A percentile compares a stretch with the other conserved stretches of the same genome.
Conservation (phyloP, 2,113 vertebrate species). For the Chaetorhynchus papuensis region DNA sequence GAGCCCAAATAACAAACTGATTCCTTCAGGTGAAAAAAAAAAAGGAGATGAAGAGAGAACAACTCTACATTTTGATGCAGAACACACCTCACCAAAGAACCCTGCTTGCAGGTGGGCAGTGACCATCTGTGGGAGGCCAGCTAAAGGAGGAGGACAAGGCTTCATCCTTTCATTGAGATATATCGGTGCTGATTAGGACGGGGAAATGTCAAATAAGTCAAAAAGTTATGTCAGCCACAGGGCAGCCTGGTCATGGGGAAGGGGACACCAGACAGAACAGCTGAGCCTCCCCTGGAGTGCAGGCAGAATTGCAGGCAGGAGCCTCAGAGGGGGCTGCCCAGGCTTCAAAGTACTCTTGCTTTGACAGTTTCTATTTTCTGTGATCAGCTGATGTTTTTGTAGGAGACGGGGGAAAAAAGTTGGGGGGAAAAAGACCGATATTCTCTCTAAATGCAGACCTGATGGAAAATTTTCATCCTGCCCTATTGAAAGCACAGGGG, state of each 20-base stretch:
- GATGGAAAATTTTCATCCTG: no score
- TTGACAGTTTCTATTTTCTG: no score
- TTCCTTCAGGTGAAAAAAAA: not conserved
- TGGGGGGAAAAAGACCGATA: no score
- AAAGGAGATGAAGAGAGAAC: not conserved
- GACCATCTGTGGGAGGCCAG: not conserved
- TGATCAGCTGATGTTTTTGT: no score
- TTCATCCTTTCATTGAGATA: not conserved
- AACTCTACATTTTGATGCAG: not conserved
- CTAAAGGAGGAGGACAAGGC: not conserved
- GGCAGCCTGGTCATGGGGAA: not conserved
- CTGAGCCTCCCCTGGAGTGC: not conserved
- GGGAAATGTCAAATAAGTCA: not conserved
- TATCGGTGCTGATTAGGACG: not conserved
- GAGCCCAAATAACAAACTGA: not conserved
- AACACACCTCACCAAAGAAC: not conserved
- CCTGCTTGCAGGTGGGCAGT: not conserved
- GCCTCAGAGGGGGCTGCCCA: no score
- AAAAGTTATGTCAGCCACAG: not conserved
- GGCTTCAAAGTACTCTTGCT: no score
- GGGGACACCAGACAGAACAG: not conserved
- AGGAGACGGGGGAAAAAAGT: no score
- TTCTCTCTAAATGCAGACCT: no score
- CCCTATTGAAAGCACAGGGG: no score
- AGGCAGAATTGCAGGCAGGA: not conserved